Evolutionary conservation across 1,140 invertebrate genomes (phyloP).

Genomic region (Aphidius ervi): DNA sequence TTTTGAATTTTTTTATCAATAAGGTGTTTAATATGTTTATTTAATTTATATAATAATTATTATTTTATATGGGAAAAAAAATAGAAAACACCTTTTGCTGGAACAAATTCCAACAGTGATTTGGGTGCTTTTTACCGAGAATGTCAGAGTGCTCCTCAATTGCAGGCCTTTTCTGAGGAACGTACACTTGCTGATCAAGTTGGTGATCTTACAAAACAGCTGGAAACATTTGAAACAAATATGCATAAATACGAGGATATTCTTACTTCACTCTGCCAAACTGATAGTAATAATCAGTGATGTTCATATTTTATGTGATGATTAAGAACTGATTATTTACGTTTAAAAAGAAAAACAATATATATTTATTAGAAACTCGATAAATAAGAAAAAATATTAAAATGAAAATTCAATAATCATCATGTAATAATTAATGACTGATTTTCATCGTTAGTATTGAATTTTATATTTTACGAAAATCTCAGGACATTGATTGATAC

Average conservation of each 20-base stretch:
- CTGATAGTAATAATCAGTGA: slow-evolving; percentile 55
- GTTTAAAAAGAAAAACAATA: too few relatives aligned
- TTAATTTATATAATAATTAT: slow-evolving; percentile 12
- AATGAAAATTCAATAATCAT: too few relatives aligned
- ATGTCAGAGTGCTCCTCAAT: slow-evolving; percentile 70
- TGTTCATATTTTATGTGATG: background rate
- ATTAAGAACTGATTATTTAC: too few relatives aligned
- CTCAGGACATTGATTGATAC: too few relatives aligned
- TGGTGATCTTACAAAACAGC: slow-evolving; percentile 66
- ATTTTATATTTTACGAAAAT: too few relatives aligned
- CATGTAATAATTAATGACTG: too few relatives aligned
- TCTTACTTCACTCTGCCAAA: slow-evolving; percentile 61
- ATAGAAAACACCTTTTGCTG: slow-evolving; percentile 61
- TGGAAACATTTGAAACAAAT: slow-evolving; percentile 71
- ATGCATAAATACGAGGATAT: slow-evolving; percentile 71
- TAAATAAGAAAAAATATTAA: too few relatives aligned
- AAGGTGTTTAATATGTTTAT: background rate
- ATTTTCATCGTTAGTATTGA: too few relatives aligned
- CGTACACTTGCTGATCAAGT: slow-evolving; percentile 61
- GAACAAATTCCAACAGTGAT: slow-evolving; percentile 59
- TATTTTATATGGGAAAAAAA: slow-evolving; percentile 31
- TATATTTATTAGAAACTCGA: too few relatives aligned
- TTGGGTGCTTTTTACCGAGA: slow-evolving; percentile 74
- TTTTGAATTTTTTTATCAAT: too few relatives aligned
- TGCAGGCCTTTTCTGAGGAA: slow-evolving; percentile 62